Conservation (phyloP, 2,797 vertebrate species). For the Distichodus sexfasciatus region DNA sequence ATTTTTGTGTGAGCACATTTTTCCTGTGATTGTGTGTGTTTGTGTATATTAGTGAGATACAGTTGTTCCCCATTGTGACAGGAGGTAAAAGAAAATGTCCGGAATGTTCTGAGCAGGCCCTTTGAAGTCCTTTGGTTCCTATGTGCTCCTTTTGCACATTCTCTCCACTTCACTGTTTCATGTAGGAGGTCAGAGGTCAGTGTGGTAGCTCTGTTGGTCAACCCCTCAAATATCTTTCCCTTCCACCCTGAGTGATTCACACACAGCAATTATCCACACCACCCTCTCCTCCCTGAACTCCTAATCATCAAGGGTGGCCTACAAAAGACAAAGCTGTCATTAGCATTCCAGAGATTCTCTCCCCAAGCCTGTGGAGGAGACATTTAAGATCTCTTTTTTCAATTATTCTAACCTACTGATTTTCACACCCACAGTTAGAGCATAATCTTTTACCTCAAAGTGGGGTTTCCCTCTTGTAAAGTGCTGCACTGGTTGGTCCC, state of each 20-base stretch:
- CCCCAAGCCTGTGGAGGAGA: too few relatives aligned
- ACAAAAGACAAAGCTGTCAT: conserved; percentile 48
- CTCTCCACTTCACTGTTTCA: conserved; percentile 17
- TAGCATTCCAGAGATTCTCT: conserved; percentile 50
- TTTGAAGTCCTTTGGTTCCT: conserved; percentile 51
- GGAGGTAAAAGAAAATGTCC: conserved; percentile 45
- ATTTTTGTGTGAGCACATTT: conserved; percentile 32
- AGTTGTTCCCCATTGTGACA: conserved; percentile 46
- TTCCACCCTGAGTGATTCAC: conserved; percentile 35
- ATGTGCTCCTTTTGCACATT: conserved; percentile 46
- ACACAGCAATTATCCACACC: conserved; percentile 40
- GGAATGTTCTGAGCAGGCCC: conserved; percentile 52
- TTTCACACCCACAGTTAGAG: background rate
- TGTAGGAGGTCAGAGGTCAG: conserved; percentile 43
- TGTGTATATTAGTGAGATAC: conserved; percentile 13
- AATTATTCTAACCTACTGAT: background rate
- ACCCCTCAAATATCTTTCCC: conserved; percentile 41
- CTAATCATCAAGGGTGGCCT: conserved; percentile 44
- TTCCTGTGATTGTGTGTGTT: conserved; percentile 29
- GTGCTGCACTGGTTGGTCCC: conserved; percentile 76
- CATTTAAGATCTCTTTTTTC: background rate
- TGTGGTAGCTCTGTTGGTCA: conserved; percentile 22
- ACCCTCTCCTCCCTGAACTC: conserved; percentile 41
- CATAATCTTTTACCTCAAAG: conserved; percentile 62
- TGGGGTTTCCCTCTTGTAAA: conserved; percentile 80